Evolutionary conservation across 1,140 invertebrate species (phyloP), one percentile per base, ranked within the genome.

Genomic region (Meloidogyne floridensis): DNA sequence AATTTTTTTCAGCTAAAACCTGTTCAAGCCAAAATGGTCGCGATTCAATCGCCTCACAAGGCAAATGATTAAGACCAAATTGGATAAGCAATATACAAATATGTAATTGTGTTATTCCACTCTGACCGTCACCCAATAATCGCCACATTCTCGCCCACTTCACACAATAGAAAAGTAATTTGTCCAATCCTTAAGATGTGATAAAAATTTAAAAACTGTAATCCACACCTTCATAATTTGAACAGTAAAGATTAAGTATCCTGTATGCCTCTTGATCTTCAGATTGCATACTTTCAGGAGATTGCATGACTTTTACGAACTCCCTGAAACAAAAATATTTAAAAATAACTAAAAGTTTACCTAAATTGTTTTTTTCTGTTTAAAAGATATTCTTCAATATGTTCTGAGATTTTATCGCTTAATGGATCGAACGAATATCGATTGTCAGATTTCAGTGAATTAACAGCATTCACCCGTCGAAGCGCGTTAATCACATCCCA

Each of bases 381-480:
- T 4, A 51, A n/a, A 65, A 85, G 15, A 53, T 86, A 87, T 47
- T 82, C 80, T 13, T 81, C 65, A 13, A 86, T 84, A 78, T 87
- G 86, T 11, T 80, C 56, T 9, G 72, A 56, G 9, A 86, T 71
- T 43, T 72, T 76, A n/a, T 87, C 82, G n/a, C 56, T 72, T 13
- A 86, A 43, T 13, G 85, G 85, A 65, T 86, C 86, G 42, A 86
- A 83, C 11, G 85, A 86, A 51, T 86, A 87, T 13, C 18, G 32
- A 20, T 47, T 75, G 15, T 42, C 15, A 4, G 51, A 32, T 43
- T 20, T 11, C 10, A 54, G 47, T 13, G 75, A 42, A 15, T 77
- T 80, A 3, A 65, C 69, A 3, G 73, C 73, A 75, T 87, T 84
- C 8, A 59, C 80, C 10, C 76, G 72, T 10, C 84, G 73, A 42